phyloP scores from a whole-genome alignment of 2,113 vertebrate genomes.

The Calidris pugnax region DNA sequence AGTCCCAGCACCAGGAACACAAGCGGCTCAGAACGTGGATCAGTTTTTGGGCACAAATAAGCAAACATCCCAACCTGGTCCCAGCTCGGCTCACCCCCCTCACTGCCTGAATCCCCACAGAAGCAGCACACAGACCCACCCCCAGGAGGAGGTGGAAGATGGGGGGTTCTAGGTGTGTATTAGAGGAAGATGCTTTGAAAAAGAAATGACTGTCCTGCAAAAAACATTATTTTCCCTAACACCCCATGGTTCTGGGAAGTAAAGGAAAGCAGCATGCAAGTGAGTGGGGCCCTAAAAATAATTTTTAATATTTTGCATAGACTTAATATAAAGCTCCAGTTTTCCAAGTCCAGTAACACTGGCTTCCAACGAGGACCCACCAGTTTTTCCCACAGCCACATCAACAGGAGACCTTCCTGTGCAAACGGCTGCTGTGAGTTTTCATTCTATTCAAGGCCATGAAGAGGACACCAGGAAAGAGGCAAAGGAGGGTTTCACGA shows the following conservation, averaged over 20 bases:
- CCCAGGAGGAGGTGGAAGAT: no score
- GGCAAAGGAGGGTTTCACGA: neutral
- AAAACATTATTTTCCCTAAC: neutral
- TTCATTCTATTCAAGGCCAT: neutral
- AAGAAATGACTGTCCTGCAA: neutral
- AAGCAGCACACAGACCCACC: fast-evolving
- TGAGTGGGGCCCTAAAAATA: neutral
- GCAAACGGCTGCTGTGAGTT: fast-evolving
- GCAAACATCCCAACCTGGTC: neutral
- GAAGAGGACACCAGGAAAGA: neutral
- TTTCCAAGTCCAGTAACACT: neutral
- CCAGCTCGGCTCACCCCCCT: neutral
- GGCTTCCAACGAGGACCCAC: neutral
- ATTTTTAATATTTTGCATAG: fast-evolving
- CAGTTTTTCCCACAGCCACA: fast-evolving
- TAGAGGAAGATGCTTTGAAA: no score
- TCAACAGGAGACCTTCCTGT: neutral
- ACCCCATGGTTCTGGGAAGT: no score
- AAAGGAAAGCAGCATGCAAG: neutral
- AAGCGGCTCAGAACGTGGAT: neutral
- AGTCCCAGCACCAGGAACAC: neutral
- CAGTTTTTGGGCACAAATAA: neutral
- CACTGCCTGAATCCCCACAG: no score
- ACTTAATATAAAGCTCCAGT: neutral
- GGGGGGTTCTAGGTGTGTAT: no score